phyloP scores from a whole-genome alignment of 2,113 vertebrate genomes.

The Hydrochoerus hydrochaeris region DNA sequence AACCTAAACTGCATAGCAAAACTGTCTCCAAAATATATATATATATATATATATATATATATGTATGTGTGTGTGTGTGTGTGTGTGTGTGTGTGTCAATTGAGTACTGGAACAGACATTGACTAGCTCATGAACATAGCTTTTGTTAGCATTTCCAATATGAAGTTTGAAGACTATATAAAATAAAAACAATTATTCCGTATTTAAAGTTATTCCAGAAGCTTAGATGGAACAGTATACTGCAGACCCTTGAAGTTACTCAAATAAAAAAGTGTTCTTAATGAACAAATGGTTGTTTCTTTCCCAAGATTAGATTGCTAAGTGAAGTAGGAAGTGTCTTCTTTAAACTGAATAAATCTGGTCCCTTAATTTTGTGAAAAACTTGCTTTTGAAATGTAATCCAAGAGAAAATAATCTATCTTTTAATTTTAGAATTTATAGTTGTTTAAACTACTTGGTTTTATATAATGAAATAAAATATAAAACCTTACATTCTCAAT shows the following conservation, averaged over 20 bases:
- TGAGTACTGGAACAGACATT: neutral
- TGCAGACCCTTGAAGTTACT: neutral
- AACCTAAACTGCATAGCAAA: neutral
- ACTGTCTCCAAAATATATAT: neutral
- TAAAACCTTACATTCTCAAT: slow-evolving; percentile 15
- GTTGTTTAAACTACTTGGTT: neutral
- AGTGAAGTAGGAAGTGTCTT: neutral
- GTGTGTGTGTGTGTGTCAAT: too few species aligned
- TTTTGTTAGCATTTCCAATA: slow-evolving; percentile 37
- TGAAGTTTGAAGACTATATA: slow-evolving; percentile 5
- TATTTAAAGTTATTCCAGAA: neutral
- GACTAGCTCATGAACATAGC: neutral
- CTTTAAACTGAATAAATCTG: neutral
- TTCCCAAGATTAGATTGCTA: neutral
- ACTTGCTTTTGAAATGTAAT: slow-evolving; percentile 20
- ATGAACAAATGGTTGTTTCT: neutral
- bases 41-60: too few species aligned
- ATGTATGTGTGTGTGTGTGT: too few species aligned
- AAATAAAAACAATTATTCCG: slow-evolving; percentile 38
- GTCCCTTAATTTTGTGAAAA: slow-evolving; percentile 29
- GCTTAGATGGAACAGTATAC: neutral
- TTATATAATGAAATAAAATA: slow-evolving; percentile 41
- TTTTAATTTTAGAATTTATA: slow-evolving; percentile 32
- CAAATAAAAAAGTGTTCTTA: neutral
- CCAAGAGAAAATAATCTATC: neutral